Base-by-base conservation (phyloP, 2,113 vertebrate genomes). In the Puffinus mauretanicus region DNA sequence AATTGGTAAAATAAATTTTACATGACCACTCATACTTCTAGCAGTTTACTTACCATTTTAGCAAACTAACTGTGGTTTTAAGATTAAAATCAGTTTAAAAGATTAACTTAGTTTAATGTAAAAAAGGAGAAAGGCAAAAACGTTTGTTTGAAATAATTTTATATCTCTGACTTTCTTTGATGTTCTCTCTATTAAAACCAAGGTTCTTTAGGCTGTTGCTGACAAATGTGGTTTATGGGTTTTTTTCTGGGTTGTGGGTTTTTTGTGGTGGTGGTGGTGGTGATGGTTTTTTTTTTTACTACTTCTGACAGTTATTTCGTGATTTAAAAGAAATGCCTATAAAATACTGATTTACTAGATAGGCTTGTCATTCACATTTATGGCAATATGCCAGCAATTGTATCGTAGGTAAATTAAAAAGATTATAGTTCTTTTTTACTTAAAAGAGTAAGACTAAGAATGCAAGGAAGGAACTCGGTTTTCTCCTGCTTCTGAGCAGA, bases 251-350 rank as follows among this genome's bases (percentile, higher is more conserved):
- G 3, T 12, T 38, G 1, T 38, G 1, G 4, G 0, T 2, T 29
- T 88, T 77, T 93, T 89, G 44, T 46, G 18, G 46, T 7, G 24
- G 42, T 49, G 24, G 21, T 21, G 36, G 36, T 38, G 36, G 32
- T 1, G n/a, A n/a, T n/a, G n/a, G n/a, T 7, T 0, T 2, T 25
- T 40, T 40, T 88, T 78, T 91, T 90, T 90, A 95, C 91, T 91
- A 91, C 93, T 93, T 96, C 96, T 97, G 93, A 89, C 93, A 91
- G 86, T 93, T 93, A 92, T 83, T 98, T 94, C 27, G n/a, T 97
- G 84, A 58, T 88, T 73, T 93, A 84, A 94, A 96, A 95, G 76
- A 94, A 94, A 69, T 24, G 8, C 12, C 26, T 52, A 18, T 44
- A 83, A 73, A 96, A 94, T 75, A 51, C 3, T 44, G 51, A 83